Percentiles rank a stretch among this genome's conserved stretches.
Evolutionary conservation across 2,113 vertebrate species (phyloP).

Genomic region (Athene noctua): DNA sequence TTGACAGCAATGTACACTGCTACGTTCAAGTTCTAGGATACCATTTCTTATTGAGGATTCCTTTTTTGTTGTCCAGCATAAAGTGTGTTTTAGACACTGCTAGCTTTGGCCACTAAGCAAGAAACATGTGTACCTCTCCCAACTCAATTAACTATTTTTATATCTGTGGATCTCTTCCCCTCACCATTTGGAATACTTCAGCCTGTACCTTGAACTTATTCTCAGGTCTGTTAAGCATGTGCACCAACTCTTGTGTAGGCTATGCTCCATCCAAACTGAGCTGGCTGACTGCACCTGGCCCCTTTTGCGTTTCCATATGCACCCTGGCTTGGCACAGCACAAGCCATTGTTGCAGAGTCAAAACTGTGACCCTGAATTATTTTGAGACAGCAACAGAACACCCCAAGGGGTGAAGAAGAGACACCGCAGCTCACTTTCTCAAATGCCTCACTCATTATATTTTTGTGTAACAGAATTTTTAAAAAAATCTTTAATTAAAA

Average conservation of each 20-base stretch:
- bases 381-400: background rate
- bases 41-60: background rate
- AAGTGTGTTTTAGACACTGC: background rate
- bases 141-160: background rate
- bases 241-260: background rate
- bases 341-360: background rate
- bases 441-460: background rate
- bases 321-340: background rate
- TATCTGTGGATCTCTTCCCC: background rate
- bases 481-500: background rate
- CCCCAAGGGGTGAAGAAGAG: background rate
- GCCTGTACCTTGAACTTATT: background rate
- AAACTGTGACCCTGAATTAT: background rate
- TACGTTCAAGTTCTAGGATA: background rate
- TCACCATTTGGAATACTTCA: background rate
- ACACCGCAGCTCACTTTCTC: background rate
- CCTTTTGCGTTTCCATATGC: background rate
- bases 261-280: background rate
- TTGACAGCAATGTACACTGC: background rate
- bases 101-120: background rate
- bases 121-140: fast-evolving
- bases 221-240: background rate
- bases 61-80: background rate
- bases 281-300: background rate
- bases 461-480: background rate